These are phyloP conservation scores for Phaethon lepturus DNA, from an alignment of 2,113 vertebrate genomes.

Conservation along the genomic window DNA sequence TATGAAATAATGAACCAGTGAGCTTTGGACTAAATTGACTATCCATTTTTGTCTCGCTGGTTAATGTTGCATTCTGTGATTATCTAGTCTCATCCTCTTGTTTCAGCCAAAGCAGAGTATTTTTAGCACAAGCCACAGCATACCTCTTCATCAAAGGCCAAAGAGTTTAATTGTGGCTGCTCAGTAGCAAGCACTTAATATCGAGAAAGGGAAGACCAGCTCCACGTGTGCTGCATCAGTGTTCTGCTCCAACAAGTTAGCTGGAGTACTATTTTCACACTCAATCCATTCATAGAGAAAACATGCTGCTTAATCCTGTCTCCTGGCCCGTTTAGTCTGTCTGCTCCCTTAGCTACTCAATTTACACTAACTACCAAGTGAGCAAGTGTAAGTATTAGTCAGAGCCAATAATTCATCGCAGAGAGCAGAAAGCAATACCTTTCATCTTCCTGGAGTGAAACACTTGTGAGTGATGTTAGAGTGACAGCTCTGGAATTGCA, in stretches of 20 bases:
- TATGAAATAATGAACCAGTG: constrained; percentile 56
- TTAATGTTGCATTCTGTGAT: constrained; percentile 59
- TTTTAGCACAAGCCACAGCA: constrained; percentile 8
- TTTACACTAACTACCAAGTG: neutral
- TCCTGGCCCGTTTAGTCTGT: neutral
- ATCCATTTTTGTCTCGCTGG: constrained; percentile 26
- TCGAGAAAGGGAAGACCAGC: neutral
- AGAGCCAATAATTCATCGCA: neutral
- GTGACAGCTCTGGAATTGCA: neutral
- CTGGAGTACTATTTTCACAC: neutral
- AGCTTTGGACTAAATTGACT: constrained; percentile 31
- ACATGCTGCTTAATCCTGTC: neutral
- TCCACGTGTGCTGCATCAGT: neutral
- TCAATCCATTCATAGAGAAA: neutral
- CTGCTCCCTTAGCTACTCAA: neutral
- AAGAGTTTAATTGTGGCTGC: neutral
- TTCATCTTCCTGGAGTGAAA: neutral
- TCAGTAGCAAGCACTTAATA: constrained; percentile 1
- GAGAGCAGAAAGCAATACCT: neutral
- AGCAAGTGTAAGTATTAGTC: neutral
- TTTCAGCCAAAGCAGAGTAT: neutral
- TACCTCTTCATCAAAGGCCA: neutral
- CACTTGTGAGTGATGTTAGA: accelerated
- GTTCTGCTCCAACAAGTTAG: neutral
- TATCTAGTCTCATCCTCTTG: constrained; percentile 2